phyloP scores from a whole-genome alignment of 2,888 invertebrate species.

The Aporophyla lueneburgensis region DNA sequence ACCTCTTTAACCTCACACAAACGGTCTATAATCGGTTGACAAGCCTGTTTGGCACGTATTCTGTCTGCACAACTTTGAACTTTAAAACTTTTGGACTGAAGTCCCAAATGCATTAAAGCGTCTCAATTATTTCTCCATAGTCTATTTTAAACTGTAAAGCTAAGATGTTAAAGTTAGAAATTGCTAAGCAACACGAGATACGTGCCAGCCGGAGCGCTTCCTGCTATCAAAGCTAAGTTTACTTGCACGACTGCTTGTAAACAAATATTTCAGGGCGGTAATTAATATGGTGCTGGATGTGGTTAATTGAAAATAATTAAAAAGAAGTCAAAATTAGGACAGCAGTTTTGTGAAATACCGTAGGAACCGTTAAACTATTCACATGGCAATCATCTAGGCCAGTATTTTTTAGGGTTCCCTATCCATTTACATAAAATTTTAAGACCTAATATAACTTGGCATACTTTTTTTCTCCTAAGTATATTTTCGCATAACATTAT shows the following conservation, averaged over 20 bases:
- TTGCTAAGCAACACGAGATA: constrained; percentile 3
- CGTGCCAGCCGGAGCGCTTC: constrained; percentile 60
- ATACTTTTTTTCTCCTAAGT: too few relatives aligned
- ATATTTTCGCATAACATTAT: too few relatives aligned
- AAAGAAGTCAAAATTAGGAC: background rate
- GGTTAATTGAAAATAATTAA: constrained; percentile 23
- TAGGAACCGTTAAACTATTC: background rate
- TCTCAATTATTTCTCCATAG: background rate
- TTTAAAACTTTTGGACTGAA: constrained; percentile 3
- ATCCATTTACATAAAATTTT: too few relatives aligned
- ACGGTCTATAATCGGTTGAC: constrained; percentile 20
- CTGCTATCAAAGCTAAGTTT: constrained; percentile 68
- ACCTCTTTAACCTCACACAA: background rate
- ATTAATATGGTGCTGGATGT: constrained; percentile 27
- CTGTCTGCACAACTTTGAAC: constrained; percentile 3
- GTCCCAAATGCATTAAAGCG: background rate
- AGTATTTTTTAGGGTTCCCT: background rate
- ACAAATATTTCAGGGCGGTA: constrained; percentile 52
- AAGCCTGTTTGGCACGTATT: background rate
- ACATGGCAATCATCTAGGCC: too few relatives aligned
- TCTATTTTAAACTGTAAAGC: background rate
- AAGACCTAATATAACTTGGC: too few relatives aligned
- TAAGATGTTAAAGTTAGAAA: background rate
- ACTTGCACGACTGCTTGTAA: constrained; percentile 45
- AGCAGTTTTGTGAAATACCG: background rate